Base-by-base conservation (phyloP, 2,888 invertebrate genomes). In the Diploptera punctata region DNA sequence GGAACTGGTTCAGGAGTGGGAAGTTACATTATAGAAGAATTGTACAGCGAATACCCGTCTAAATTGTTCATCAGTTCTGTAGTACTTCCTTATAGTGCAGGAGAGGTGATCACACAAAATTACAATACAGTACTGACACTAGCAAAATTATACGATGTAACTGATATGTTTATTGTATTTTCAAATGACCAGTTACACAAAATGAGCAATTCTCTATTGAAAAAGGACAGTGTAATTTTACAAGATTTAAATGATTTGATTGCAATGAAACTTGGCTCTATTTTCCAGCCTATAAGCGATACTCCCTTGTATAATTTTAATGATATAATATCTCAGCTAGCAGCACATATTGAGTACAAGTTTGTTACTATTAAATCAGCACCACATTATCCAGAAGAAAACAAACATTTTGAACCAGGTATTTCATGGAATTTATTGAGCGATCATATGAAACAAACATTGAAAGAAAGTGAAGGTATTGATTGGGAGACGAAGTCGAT, bases 1-100 rank as follows among this genome's bases (percentile, higher is more conserved):
- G 87, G 87, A 16, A 87, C 87, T 1, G 87, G 87, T 19, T 86
- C 87, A 13, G 87, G 87, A 4, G 81, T 86, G 26, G 86, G 86
- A 4, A 84, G 85, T 76, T 81, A 77, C 75, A 78, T 84, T 26
- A 79, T 82, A 49, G 84, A 86, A 77, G 73, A 79, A 60, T 70
- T 87, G 4, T 79, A 82, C 1, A 80, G 84, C 57, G 82, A 84
- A 73, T 86, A 83, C 76, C 81, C 84, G 2, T 83, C 82, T n/a
- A 86, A 85, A 78, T 80, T 78, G 44, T 81, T 86, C 16, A 75
- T 84, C 7, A 81, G 80, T 71, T 79, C 80, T 33, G 77, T 85
- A 7, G 79, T 87, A 26, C 77, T 87, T 57, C 87, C 87, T 1
- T 86, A 84, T 77, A 74, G 78, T 29, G 82, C 80, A 44, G 87